phyloP scores from a whole-genome alignment of 2,888 invertebrate genomes.

The Agrenia bidenticulata region DNA sequence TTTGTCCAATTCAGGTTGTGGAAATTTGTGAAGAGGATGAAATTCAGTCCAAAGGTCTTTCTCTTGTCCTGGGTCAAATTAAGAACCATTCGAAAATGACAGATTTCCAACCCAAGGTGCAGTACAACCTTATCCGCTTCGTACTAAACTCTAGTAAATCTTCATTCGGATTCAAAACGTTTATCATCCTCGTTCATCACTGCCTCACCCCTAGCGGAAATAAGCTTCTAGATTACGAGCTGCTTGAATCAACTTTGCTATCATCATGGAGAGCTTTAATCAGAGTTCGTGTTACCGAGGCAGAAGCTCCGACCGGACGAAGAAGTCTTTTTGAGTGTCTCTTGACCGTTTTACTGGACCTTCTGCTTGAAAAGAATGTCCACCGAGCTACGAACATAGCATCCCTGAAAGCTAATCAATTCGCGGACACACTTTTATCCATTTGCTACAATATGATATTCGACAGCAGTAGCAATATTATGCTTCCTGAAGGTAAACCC shows the following conservation, averaged over 20 bases:
- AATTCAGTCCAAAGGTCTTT: slow-evolving; percentile 48
- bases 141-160: slow-evolving; percentile 46
- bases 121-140: slow-evolving; percentile 51
- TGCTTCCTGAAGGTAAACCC: not conserved
- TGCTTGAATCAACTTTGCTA: slow-evolving; percentile 46
- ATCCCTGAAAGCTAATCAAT: slow-evolving; percentile 46
- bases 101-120: slow-evolving; percentile 38
- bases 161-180: slow-evolving; percentile 49
- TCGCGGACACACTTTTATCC: slow-evolving; percentile 44
- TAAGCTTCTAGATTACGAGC: slow-evolving; percentile 48
- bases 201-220: slow-evolving; percentile 46
- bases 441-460: slow-evolving; percentile 49
- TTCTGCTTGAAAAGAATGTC: slow-evolving; percentile 46
- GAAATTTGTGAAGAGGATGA: slow-evolving; percentile 50
- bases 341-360: slow-evolving; percentile 45
- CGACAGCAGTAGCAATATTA: slow-evolving; percentile 13
- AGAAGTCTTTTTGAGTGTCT: slow-evolving; percentile 49
- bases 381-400: slow-evolving; percentile 48
- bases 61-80: slow-evolving; percentile 47
- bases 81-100: slow-evolving; percentile 48
- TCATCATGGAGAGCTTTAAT: slow-evolving; percentile 45
- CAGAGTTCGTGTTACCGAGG: slow-evolving; percentile 40
- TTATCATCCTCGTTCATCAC: slow-evolving; percentile 45
- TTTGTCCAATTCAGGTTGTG: slow-evolving; percentile 51
- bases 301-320: slow-evolving; percentile 48